These are phyloP conservation scores for Torymus auratus DNA, from an alignment of 2,888 invertebrate species.

Conservation along the genomic window DNA sequence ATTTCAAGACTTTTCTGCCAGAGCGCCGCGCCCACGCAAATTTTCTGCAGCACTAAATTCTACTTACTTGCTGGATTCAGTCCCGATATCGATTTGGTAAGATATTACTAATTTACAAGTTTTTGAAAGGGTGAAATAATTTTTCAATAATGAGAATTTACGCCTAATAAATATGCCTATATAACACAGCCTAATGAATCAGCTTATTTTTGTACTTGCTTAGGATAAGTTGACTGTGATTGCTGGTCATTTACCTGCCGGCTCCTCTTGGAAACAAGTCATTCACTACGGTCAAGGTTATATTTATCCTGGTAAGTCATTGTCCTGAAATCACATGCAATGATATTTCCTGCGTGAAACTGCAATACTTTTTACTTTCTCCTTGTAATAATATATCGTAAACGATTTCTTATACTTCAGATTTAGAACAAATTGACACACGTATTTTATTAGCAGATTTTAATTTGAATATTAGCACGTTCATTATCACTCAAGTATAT, in stretches of 20 bases:
- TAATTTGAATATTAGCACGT: too few relatives aligned
- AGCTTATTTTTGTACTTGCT: slow-evolving; percentile 4
- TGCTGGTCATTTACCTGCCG: slow-evolving; percentile 71
- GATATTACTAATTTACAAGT: background rate
- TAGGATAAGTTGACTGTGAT: slow-evolving; percentile 71
- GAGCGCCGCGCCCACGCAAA: slow-evolving; percentile 66
- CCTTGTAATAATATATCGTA: too few relatives aligned
- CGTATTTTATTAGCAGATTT: too few relatives aligned
- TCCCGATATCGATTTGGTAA: slow-evolving; percentile 59
- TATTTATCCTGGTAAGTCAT: slow-evolving; percentile 67
- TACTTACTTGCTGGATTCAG: slow-evolving; percentile 69
- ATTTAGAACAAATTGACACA: background rate
- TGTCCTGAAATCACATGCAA: too few relatives aligned
- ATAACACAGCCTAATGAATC: too few relatives aligned
- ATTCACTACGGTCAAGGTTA: slow-evolving; percentile 74
- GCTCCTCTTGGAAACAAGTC: slow-evolving; percentile 73
- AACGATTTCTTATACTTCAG: background rate
- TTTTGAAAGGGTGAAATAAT: background rate
- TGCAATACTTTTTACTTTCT: too few relatives aligned
- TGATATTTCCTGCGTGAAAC: too few relatives aligned
- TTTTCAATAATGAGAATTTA: background rate
- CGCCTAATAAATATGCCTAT: too few relatives aligned
- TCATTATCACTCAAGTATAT: too few relatives aligned
- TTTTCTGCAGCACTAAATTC: slow-evolving; percentile 70
- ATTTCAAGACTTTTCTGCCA: slow-evolving; percentile 70